phyloP scores from a whole-genome alignment of 2,797 vertebrate species.

The Pseudotriccus pelzelni region DNA sequence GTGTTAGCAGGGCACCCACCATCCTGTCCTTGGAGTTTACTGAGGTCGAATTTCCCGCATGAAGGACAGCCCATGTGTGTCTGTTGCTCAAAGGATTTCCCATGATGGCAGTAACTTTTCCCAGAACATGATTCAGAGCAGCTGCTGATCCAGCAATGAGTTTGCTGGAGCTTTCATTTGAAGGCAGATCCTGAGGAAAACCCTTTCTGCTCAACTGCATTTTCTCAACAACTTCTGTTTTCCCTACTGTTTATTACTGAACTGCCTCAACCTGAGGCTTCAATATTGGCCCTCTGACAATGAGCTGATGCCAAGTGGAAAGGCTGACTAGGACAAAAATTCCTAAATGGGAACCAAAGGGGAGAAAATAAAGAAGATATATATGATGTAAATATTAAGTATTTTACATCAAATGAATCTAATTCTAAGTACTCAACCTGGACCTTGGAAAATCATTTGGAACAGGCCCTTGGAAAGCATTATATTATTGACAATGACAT shows the following conservation, averaged over 20 bases:
- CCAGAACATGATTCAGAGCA: background rate
- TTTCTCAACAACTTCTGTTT: background rate
- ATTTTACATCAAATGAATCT: background rate
- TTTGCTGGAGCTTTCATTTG: background rate
- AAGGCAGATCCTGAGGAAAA: background rate
- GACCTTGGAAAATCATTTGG: background rate
- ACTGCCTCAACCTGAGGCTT: background rate
- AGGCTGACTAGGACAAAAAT: conserved; percentile 11
- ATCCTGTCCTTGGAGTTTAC: background rate
- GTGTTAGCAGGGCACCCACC: background rate
- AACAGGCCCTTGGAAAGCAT: background rate
- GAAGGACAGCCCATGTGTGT: rapidly evolving
- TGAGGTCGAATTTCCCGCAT: background rate
- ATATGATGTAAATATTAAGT: background rate
- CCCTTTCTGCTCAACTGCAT: background rate
- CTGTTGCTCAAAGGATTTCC: background rate
- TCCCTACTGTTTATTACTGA: background rate
- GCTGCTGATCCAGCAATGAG: background rate
- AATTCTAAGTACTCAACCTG: background rate
- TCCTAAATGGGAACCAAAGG: background rate
- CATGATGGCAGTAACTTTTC: background rate
- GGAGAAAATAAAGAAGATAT: background rate
- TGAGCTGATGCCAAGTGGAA: background rate
- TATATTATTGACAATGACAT: background rate
- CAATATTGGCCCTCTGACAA: background rate